These are phyloP conservation scores for Amorpha juglandis DNA, from an alignment of 2,888 invertebrate species.

Conservation along the genomic window DNA sequence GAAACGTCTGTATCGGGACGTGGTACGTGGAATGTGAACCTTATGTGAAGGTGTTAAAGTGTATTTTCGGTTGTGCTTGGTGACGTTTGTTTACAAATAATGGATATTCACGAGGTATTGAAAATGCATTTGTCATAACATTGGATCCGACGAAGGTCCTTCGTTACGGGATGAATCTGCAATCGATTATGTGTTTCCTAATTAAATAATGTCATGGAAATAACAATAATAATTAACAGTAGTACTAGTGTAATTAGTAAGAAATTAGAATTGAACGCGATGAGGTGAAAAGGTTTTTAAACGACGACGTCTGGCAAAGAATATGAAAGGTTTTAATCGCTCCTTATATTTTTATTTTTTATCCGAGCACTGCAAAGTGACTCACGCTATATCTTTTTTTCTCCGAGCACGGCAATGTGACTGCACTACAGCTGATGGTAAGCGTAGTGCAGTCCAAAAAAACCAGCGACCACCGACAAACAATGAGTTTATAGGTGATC, in stretches of 20 bases:
- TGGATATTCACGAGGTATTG: slow-evolving; percentile 22
- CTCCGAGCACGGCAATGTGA: no score
- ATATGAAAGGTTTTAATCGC: no score
- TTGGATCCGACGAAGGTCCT: slow-evolving; percentile 8
- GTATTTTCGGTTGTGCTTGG: not conserved
- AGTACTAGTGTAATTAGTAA: not conserved
- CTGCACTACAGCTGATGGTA: no score
- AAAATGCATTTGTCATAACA: slow-evolving; percentile 24
- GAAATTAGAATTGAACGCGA: not conserved
- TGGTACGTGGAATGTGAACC: not conserved
- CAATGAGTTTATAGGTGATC: no score
- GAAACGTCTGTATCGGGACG: not conserved
- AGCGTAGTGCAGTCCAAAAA: no score
- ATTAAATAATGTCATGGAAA: not conserved
- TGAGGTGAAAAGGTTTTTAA: no score
- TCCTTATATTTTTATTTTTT: no score
- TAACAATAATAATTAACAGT: not conserved
- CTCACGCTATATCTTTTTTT: no score
- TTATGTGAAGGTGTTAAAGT: not conserved
- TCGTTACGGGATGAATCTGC: slow-evolving; percentile 15
- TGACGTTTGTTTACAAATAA: slow-evolving; percentile 22
- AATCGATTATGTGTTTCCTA: slow-evolving; percentile 11
- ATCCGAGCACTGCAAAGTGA: no score
- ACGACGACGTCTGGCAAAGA: no score
- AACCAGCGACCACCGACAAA: no score